These are phyloP conservation scores for Bubo blakistoni DNA, from an alignment of 2,113 vertebrate genomes.

Conservation along the genomic window DNA sequence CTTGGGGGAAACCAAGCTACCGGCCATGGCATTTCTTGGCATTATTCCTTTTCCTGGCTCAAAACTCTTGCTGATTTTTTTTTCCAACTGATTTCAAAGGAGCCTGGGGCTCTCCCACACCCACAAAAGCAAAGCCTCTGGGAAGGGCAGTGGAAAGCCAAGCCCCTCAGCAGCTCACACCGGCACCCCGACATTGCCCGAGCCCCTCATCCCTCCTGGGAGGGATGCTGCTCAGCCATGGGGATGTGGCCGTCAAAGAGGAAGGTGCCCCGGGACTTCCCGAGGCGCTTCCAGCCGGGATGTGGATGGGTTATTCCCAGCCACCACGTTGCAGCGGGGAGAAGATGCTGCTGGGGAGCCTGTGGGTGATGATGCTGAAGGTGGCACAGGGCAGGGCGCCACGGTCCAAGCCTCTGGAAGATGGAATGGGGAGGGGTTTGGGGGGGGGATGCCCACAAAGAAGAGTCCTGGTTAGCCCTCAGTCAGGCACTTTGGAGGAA, in stretches of 20 bases:
- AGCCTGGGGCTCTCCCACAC: not conserved
- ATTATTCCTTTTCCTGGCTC: not conserved
- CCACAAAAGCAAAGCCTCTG: not conserved
- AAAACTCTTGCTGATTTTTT: not conserved
- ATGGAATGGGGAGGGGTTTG: not conserved
- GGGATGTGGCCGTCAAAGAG: not conserved
- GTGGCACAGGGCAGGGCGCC: fast-evolving
- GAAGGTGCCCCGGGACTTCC: not conserved
- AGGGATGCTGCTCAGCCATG: not conserved
- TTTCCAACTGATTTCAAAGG: not conserved
- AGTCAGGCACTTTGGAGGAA: not conserved
- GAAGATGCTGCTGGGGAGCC: not conserved
- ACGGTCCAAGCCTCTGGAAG: fast-evolving
- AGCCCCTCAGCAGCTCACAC: not conserved
- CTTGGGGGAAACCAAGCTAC: not conserved
- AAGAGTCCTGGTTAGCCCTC: not conserved
- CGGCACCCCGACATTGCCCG: fast-evolving
- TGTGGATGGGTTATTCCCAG: not conserved
- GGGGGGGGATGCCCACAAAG: no score
- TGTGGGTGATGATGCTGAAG: fast-evolving
- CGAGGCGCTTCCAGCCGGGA: not conserved
- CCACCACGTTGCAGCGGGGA: not conserved
- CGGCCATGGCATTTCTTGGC: not conserved
- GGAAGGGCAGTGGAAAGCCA: not conserved
- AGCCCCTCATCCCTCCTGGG: not conserved